Base-by-base conservation (phyloP, 2,113 vertebrate genomes). In the Polypterus bichir region DNA sequence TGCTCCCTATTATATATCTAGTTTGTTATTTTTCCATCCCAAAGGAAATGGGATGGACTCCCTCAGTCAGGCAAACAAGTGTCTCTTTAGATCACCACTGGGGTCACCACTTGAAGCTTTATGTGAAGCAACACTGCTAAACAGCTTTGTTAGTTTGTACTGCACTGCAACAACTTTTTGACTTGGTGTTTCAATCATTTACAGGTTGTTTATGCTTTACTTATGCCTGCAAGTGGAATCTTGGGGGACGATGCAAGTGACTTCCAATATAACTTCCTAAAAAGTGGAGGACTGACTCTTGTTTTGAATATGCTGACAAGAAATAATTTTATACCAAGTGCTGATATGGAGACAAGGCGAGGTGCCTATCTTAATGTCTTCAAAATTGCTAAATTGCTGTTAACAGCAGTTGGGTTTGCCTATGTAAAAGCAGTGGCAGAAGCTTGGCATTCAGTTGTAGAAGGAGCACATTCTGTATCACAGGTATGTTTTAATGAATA, bases 241-340 rank as follows among this genome's bases (percentile, higher is more conserved):
- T 71, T 89, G 74, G 84, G 85, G 73, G 88, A 89, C 79, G 88
- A 89, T 64, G 86, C 88, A 59, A 88, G 84, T 69, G 88, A 89
- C 69, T 89, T 89, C 74, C 88, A 89, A 0, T 88, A 84, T 66
- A 88, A 89, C 70, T 89, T 89, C 73, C 70, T 88, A 61, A 88
- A 88, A 81, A 89, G 88, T 69, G 88, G 88, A 70, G 88, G 88
- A 62, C 79, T 89, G 54, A 85, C 86, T 70, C 84, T 89, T 67
- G 86, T 89, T 3, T 64, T 89, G 74, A 87, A 85, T 72, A 89
- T 89, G 86, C 80, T 89, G 72, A 88, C 86, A 47, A 81, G 88
- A 77, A 89, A 89, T 75, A 89, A 89, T 75, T 89, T 89, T 71
- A 77, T 89, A 70, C 88, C 87, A 77, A 89, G 83, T 72, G 87